phyloP scores from a whole-genome alignment of 2,888 invertebrate genomes.

The Amblyjoppa fuscipennis region DNA sequence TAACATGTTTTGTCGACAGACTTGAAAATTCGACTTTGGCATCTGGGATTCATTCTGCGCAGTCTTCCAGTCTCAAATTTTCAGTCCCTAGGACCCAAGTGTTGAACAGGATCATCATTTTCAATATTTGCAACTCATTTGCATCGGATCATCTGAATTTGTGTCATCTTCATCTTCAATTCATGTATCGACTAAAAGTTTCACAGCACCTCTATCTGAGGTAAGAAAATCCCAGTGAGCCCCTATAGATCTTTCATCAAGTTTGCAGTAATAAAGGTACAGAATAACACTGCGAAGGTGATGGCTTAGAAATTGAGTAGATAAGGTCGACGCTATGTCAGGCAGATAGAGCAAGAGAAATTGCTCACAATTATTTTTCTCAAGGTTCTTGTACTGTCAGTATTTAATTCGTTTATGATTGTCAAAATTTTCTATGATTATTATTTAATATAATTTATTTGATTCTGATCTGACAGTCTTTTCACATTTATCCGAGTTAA shows the following conservation, averaged over 20 bases:
- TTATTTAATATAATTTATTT: not conserved
- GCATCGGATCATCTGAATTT: not conserved
- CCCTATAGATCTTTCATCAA: not conserved
- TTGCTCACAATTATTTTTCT: not conserved
- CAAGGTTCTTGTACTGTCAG: not conserved
- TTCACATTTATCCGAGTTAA: no score
- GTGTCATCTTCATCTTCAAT: not conserved
- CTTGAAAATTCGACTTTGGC: not conserved
- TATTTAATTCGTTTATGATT: not conserved
- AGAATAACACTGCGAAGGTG: not conserved
- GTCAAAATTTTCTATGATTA: not conserved
- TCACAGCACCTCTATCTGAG: not conserved
- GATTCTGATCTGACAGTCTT: no score
- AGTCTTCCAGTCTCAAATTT: not conserved
- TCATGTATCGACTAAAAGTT: not conserved
- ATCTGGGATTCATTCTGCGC: not conserved
- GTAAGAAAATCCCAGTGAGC: not conserved
- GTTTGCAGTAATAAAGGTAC: not conserved
- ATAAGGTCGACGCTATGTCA: not conserved
- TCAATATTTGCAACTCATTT: not conserved
- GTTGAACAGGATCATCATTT: not conserved
- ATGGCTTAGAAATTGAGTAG: not conserved
- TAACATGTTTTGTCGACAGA: not conserved
- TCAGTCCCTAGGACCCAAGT: not conserved
- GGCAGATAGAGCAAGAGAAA: not conserved